Evolutionary conservation across 2,888 invertebrate species (phyloP), one percentile per base, ranked within the genome.

Genomic region (Melinaea menophilus): DNA sequence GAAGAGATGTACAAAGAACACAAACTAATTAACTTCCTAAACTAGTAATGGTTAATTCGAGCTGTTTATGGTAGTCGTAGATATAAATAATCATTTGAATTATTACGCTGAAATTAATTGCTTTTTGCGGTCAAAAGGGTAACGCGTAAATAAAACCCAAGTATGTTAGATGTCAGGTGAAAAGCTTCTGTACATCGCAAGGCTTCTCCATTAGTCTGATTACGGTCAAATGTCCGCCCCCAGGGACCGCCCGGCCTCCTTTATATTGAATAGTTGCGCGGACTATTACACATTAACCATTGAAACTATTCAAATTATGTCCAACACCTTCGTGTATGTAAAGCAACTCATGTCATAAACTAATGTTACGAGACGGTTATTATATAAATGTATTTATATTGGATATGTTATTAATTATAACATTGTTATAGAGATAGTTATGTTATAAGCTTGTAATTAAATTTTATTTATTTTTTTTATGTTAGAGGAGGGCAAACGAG

Each of bases 201-300:
- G 85, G 86, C 83, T 81, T 81, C 81, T 84, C 85, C 87, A 88
- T 88, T 88, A 88, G 85, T 79, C 80, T 88, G 88, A 88, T 88
- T 88, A 88, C 88, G 86, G 86, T 86, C 87, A 83, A 85, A 85
- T 22, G 82, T 76, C 80, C 81, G 75, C 77, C 80, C 82, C 77
- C 76, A 66, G 78, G 81, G 84, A 79, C 76, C 74, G 57, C 58
- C 51, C 64, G 64, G 47, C 60, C 62, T 66, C 58, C 61, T 67
- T 65, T 64, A 62, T 65, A 69, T 62, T 66, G 62, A 61, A 65
- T 68, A 65, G 65, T 65, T 62, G 60, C 64, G 51, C 62, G 61
- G 60, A 58, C 67, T 67, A 67, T 67, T 67, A 67, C 58, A 64
- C 58, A 62, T 61, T 58, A 62, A 55, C 62, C 58, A 58, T 64